phyloP scores from a whole-genome alignment of 2,797 vertebrate genomes.

The Protonibea diacanthus region DNA sequence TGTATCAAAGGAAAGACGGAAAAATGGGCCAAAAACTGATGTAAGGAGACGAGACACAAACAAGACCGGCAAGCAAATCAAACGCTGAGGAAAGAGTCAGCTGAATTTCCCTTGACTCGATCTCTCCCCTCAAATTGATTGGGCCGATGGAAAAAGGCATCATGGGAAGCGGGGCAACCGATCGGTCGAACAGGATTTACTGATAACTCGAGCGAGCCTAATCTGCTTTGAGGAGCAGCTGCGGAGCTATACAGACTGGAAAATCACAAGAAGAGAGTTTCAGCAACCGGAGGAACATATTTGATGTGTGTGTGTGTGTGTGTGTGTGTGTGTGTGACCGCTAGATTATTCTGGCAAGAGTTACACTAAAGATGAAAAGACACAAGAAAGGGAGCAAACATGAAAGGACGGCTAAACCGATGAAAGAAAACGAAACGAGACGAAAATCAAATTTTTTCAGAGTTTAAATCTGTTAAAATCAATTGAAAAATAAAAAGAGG shows the following conservation, averaged over 20 bases:
- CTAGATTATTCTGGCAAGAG: conserved; percentile 69
- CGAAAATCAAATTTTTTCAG: conserved; percentile 15
- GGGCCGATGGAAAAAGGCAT: conserved; percentile 44
- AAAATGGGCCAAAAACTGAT: not conserved
- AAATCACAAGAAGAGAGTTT: conserved; percentile 44
- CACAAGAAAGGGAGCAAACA: conserved; percentile 66
- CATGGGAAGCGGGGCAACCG: conserved; percentile 65
- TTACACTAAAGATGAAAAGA: conserved; percentile 75
- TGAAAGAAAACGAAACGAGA: conserved; percentile 33
- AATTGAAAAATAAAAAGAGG: not conserved
- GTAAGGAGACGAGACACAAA: not conserved
- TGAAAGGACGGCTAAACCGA: conserved; percentile 64
- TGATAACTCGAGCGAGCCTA: conserved; percentile 43
- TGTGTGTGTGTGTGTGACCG: conserved; percentile 42
- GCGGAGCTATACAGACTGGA: conserved; percentile 34
- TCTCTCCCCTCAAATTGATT: conserved; percentile 34
- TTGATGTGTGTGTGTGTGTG: conserved; percentile 43
- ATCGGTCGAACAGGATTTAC: conserved; percentile 59
- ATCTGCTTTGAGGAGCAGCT: conserved; percentile 55
- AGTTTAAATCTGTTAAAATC: conserved; percentile 35
- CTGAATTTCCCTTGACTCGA: conserved; percentile 32
- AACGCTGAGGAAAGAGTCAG: conserved; percentile 14
- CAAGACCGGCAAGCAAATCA: conserved; percentile 23
- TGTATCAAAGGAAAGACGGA: conserved; percentile 3
- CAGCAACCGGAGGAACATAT: conserved; percentile 43